A percentile compares a stretch with the other conserved stretches of the same genome.
Conservation (phyloP, 2,113 vertebrate species). For the Actenoides lindsayi region DNA sequence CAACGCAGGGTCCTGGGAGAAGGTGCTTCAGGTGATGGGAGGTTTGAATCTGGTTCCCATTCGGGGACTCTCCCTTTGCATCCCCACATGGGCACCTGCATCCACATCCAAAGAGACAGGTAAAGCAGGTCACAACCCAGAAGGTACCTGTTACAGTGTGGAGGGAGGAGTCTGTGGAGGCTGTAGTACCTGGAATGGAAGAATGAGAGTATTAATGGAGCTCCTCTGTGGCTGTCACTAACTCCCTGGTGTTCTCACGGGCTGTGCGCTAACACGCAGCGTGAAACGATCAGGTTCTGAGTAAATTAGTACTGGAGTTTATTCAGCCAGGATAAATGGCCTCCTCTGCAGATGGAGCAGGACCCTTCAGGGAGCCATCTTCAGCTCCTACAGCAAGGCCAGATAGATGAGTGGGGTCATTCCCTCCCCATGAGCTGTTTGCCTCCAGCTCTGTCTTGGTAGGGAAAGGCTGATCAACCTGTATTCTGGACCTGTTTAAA, state of each 20-base stretch:
- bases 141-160: background rate
- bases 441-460: background rate
- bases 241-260: accelerated
- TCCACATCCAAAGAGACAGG: background rate
- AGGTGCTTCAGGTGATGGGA: background rate
- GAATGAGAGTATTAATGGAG: background rate
- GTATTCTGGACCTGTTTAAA: background rate
- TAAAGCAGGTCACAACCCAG: background rate
- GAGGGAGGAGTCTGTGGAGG: background rate
- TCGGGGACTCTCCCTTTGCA: background rate
- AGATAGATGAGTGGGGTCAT: background rate
- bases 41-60: background rate
- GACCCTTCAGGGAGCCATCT: background rate
- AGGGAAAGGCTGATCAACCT: background rate
- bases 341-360: background rate
- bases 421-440: accelerated
- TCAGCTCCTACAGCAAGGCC: background rate
- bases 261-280: background rate
- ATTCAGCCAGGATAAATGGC: background rate
- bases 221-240: background rate
- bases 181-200: slow-evolving; percentile 22
- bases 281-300: background rate
- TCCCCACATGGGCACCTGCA: accelerated
- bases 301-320: background rate
- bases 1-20: background rate